phyloP scores from a whole-genome alignment of 2,888 invertebrate species.

The Yponomeuta plumbellus region DNA sequence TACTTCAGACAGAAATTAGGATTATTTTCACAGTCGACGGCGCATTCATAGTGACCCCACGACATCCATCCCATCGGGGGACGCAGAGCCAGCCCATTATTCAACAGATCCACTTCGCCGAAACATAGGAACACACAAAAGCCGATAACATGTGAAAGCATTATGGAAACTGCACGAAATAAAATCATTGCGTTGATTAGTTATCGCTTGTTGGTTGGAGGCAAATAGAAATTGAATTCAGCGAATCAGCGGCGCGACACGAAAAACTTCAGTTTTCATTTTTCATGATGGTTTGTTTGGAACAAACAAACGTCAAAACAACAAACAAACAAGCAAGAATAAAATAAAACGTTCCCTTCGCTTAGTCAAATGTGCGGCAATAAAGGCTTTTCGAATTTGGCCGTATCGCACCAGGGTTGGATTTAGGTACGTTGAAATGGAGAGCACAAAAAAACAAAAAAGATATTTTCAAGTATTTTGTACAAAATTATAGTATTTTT shows the following conservation, averaged over 20 bases:
- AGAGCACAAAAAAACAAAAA: too few relatives aligned
- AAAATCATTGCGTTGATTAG: neutral
- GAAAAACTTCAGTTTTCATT: neutral
- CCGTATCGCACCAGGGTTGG: neutral
- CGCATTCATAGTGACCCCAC: constrained; percentile 82
- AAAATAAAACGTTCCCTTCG: neutral
- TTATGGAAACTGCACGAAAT: neutral
- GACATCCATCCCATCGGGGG: constrained; percentile 87
- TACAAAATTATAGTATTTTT: too few relatives aligned
- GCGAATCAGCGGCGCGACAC: constrained; percentile 1
- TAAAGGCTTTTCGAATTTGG: neutral
- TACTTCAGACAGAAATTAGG: constrained; percentile 80
- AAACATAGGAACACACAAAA: constrained; percentile 18
- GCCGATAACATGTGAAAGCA: neutral
- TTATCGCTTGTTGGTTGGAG: neutral
- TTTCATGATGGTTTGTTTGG: too few relatives aligned
- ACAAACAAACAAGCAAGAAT: neutral
- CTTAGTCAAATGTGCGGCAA: neutral
- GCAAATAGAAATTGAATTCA: neutral
- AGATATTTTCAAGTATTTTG: too few relatives aligned
- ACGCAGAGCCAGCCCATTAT: constrained; percentile 79
- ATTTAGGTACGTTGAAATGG: too few relatives aligned
- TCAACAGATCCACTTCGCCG: constrained; percentile 39
- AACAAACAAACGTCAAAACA: neutral
- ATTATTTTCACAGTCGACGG: constrained; percentile 74